These are phyloP conservation scores for Heterotis niloticus DNA, from an alignment of 2,113 vertebrate genomes.

Conservation along the genomic window DNA sequence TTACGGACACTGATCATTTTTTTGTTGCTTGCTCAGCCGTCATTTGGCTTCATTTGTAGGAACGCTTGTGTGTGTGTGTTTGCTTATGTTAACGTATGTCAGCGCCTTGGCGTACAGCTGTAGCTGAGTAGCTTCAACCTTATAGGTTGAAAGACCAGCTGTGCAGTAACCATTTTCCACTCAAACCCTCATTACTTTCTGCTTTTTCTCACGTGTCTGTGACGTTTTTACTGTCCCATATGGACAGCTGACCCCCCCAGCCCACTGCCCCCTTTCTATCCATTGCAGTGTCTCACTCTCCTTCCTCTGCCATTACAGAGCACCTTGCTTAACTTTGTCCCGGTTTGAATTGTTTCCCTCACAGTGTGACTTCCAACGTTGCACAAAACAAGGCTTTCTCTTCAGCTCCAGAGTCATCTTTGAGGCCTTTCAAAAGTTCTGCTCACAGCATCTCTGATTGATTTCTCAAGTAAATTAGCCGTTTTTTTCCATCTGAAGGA, in stretches of 20 bases:
- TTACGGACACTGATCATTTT: no score
- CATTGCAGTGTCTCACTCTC: not conserved
- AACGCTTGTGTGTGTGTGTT: slow-evolving; percentile 3
- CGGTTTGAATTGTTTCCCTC: slow-evolving; percentile 8
- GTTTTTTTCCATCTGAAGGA: slow-evolving; percentile 24
- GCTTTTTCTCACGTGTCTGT: not conserved
- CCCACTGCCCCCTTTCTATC: not conserved
- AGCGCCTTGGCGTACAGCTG: not conserved
- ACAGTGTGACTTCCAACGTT: slow-evolving; percentile 6
- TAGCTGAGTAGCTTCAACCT: not conserved
- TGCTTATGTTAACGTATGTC: not conserved
- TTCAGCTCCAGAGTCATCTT: not conserved
- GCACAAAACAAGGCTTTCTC: slow-evolving; percentile 20
- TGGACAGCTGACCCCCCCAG: not conserved
- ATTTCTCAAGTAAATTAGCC: slow-evolving; percentile 26
- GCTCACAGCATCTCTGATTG: slow-evolving; percentile 22
- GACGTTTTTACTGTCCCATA: slow-evolving; percentile 3
- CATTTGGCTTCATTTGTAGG: not conserved
- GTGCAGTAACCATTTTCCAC: not conserved
- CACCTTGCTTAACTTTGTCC: slow-evolving; percentile 12
- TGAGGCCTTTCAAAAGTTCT: slow-evolving; percentile 15
- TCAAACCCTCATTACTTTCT: not conserved
- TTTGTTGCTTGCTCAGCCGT: not conserved
- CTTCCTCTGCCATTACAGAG: not conserved
- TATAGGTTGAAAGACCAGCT: not conserved